A percentile compares a stretch with the other conserved stretches of the same genome.
phyloP scores from a whole-genome alignment of 2,113 vertebrate species.

The Tachycineta bicolor region DNA sequence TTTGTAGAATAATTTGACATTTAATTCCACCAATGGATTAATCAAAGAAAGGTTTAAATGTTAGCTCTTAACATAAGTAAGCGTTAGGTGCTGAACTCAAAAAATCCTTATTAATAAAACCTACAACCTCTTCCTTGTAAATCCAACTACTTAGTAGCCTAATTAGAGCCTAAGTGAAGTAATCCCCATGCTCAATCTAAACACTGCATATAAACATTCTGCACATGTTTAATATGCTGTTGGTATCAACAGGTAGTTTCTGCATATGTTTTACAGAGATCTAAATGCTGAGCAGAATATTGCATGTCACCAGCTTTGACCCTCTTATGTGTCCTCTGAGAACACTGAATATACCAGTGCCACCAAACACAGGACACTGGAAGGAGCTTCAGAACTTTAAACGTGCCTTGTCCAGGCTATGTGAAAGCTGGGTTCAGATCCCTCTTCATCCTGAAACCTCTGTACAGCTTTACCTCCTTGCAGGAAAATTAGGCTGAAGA shows the following conservation, averaged over 20 bases:
- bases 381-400: neutral
- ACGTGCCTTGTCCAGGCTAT: neutral
- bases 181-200: neutral
- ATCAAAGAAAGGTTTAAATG: neutral
- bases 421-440: neutral
- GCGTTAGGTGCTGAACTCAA: neutral
- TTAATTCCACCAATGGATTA: neutral
- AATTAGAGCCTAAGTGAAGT: neutral
- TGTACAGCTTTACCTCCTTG: neutral
- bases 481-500: neutral
- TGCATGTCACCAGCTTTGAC: neutral
- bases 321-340: neutral
- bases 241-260: neutral
- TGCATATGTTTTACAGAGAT: neutral
- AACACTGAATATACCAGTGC: rapidly evolving
- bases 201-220: neutral
- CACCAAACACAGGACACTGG: neutral
- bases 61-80: neutral
- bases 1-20: neutral
- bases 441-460: neutral
- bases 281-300: neutral
- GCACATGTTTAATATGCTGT: neutral
- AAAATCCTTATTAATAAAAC: neutral
- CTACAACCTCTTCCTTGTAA: neutral
- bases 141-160: neutral